phyloP scores from a whole-genome alignment of 2,797 vertebrate genomes.

The Microcaecilia unicolor region DNA sequence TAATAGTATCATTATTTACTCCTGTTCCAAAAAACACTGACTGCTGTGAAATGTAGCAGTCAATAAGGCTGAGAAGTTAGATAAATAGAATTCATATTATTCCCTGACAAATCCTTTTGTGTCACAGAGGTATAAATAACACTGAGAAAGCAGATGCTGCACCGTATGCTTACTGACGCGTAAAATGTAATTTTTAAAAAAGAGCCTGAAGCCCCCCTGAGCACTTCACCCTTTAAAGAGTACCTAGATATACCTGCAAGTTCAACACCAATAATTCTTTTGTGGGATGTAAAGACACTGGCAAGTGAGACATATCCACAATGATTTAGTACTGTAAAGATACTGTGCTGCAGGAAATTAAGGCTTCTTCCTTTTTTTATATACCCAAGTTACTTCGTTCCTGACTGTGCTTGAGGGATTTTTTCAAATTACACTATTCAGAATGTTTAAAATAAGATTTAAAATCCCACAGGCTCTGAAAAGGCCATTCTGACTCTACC shows the following conservation, averaged over 20 bases:
- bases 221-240: conserved; percentile 7
- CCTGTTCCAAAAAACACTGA: conserved; percentile 56
- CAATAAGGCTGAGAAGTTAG: conserved; percentile 59
- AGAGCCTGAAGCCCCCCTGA: conserved; percentile 38
- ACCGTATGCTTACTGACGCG: conserved; percentile 69
- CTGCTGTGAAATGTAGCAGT: conserved; percentile 58
- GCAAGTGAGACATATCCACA: too few relatives aligned
- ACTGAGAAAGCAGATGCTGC: conserved; percentile 53
- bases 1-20: conserved; percentile 66
- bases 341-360: too few relatives aligned
- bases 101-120: conserved; percentile 62
- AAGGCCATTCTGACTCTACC: too few relatives aligned
- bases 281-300: too few relatives aligned
- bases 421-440: too few relatives aligned
- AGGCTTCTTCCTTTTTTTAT: too few relatives aligned
- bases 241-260: not conserved
- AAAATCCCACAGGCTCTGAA: too few relatives aligned
- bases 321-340: too few relatives aligned
- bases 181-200: conserved; percentile 67
- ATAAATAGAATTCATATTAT: conserved; percentile 66
- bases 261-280: too few relatives aligned
- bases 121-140: conserved; percentile 58
- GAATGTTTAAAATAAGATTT: too few relatives aligned
- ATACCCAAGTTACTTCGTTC: too few relatives aligned
- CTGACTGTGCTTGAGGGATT: too few relatives aligned